Evolutionary conservation across 1,140 invertebrate species (phyloP).

Genomic region (Matsumurasca onukii): DNA sequence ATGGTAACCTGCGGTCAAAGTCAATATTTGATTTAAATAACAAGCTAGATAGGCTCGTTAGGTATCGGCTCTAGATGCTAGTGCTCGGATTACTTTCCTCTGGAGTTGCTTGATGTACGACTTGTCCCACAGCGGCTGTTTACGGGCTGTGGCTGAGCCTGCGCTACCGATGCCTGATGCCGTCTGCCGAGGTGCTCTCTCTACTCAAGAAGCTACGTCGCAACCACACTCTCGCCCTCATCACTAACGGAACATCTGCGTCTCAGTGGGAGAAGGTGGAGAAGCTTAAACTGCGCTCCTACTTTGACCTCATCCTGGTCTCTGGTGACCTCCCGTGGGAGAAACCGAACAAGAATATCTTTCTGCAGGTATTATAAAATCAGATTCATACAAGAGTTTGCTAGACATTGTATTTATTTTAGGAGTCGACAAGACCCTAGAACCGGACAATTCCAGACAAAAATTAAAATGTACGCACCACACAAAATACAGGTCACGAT

Average conservation of each 20-base stretch:
- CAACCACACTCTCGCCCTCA: conserved; percentile 71
- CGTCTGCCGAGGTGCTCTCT: conserved; percentile 61
- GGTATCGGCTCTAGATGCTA: too few relatives aligned
- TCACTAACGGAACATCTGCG: conserved; percentile 80
- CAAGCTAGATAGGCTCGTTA: too few relatives aligned
- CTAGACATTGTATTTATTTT: neutral
- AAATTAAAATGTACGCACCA: neutral
- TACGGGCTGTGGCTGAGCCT: conserved; percentile 74
- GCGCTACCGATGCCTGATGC: conserved; percentile 68
- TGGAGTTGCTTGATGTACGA: too few relatives aligned
- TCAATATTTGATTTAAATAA: too few relatives aligned
- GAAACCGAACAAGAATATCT: conserved; percentile 78
- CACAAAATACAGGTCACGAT: neutral
- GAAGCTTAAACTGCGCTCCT: conserved; percentile 62
- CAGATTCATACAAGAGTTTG: too few relatives aligned
- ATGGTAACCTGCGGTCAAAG: too few relatives aligned
- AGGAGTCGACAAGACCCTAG: neutral
- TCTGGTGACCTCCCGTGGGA: conserved; percentile 82
- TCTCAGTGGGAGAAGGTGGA: conserved; percentile 85
- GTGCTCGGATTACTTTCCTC: too few relatives aligned
- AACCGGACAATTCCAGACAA: neutral
- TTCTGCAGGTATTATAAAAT: conserved; percentile 53
- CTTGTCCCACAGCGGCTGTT: too few relatives aligned
- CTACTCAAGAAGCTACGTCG: conserved; percentile 62
- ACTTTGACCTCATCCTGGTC: conserved; percentile 77